These are phyloP conservation scores for Camelus bactrianus DNA, from an alignment of 2,113 vertebrate species.

Conservation along the genomic window DNA sequence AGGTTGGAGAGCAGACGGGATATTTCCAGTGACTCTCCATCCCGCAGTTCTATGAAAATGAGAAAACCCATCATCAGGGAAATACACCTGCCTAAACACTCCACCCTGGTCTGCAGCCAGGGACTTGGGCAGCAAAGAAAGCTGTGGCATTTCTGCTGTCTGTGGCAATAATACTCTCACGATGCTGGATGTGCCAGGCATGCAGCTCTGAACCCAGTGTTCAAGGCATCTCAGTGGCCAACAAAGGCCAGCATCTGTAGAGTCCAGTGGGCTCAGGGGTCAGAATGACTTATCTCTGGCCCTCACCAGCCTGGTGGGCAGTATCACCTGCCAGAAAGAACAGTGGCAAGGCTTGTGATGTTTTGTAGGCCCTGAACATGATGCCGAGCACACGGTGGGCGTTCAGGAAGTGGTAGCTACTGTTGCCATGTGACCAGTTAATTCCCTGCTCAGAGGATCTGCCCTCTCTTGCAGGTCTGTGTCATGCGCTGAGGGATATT, in stretches of 20 bases:
- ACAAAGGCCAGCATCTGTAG: neutral
- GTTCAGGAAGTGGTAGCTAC: neutral
- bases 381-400: neutral
- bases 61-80: neutral
- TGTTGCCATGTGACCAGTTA: neutral
- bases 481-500: accelerated
- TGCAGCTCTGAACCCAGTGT: neutral
- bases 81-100: neutral
- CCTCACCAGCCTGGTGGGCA: neutral
- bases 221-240: neutral
- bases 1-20: neutral
- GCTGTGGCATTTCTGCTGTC: neutral
- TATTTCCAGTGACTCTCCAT: neutral
- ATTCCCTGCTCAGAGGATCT: neutral
- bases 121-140: neutral
- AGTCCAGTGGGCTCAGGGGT: neutral
- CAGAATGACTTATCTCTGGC: neutral
- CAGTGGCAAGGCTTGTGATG: neutral
- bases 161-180: neutral
- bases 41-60: neutral
- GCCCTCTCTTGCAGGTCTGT: neutral
- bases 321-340: neutral
- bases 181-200: accelerated
- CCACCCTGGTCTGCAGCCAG: neutral
- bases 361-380: neutral